Base-by-base conservation (phyloP, 2,113 vertebrate genomes). In the Spermophilus dauricus region DNA sequence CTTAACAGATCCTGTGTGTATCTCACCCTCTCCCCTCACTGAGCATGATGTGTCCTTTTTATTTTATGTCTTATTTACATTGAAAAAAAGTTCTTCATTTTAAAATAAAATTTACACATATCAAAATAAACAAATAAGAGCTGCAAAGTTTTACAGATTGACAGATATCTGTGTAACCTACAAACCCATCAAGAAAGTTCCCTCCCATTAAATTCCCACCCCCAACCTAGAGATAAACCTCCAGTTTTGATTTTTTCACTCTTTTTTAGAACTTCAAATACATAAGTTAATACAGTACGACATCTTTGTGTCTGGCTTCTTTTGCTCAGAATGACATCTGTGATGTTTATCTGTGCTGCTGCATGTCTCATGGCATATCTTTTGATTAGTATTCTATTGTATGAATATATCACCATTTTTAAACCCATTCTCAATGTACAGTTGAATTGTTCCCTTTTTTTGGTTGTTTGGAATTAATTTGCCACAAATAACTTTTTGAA, bases 401-500 rank as follows among this genome's bases (percentile, higher is more conserved):
- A 48, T 58, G 34, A 88, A 13, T 85, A 75, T 20, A 72, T 42
- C 48, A 72, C 18, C 32, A 63, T 80, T 92, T 89, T 76, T 37
- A 84, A 92, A 75, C 20, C 45, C 28, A 42, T 86, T 91, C 24
- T 91, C 53, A 22, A 30, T 48, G 18, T 48, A 93, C 26, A 32
- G 77, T 82, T 89, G 39, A 1, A 16, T 42, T 95, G 8, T 42
- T 67, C 30, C 30, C 11, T 28, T 61, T 80, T 86, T 86, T 77
- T 61, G 39, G 22, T 80, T 91, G 32, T 78, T 91, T 70, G 53
- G 30, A 86, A 85, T 73, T 69, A 82, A 53, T 72, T 91, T 77
- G 14, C 34, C 78, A 42, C 4, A 48, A 90, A 26, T 39, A 70
- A 45, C 20, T 81, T 80, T 78, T 48, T 85, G 61, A 95, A 26